Evolutionary conservation across 2,888 invertebrate species (phyloP).

Genomic region (Papilio elwesi): DNA sequence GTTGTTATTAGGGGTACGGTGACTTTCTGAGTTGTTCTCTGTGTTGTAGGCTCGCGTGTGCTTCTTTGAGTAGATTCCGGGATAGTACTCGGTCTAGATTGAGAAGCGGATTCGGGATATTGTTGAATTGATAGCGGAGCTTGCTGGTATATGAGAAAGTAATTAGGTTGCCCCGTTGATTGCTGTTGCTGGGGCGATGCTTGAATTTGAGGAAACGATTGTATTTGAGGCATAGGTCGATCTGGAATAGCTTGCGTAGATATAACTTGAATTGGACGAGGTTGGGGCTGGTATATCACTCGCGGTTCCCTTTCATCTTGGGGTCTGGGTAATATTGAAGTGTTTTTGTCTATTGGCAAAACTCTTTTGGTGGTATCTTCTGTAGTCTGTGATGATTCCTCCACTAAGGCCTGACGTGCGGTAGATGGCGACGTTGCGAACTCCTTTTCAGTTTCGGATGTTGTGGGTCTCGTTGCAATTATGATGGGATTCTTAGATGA

Average conservation of each 20-base stretch:
- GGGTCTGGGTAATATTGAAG: background rate
- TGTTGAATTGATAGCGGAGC: slow-evolving; percentile 38
- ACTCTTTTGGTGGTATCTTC: slow-evolving; percentile 30
- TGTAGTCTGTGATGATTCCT: slow-evolving; percentile 36
- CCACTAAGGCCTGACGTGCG: background rate
- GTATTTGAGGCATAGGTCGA: slow-evolving; percentile 21
- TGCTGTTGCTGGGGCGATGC: slow-evolving; percentile 38
- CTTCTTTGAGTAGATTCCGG: slow-evolving; percentile 21
- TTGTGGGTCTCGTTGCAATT: slow-evolving; percentile 43
- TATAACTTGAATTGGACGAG: slow-evolving; percentile 35
- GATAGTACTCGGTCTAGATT: slow-evolving; percentile 23
- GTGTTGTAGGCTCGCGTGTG: slow-evolving; percentile 23
- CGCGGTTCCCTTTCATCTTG: slow-evolving; percentile 22
- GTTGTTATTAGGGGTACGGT: slow-evolving; percentile 25
- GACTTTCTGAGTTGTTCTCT: slow-evolving; percentile 35
- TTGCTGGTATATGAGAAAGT: slow-evolving; percentile 45
- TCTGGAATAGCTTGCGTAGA: slow-evolving; percentile 19
- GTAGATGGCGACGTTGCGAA: slow-evolving; percentile 38
- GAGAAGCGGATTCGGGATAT: slow-evolving; percentile 24
- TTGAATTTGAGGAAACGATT: slow-evolving; percentile 21
- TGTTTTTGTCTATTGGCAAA: slow-evolving; percentile 10
- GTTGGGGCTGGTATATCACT: slow-evolving; percentile 23
- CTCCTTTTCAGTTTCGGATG: slow-evolving; percentile 23
- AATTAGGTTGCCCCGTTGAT: slow-evolving; percentile 44
- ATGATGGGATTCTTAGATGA: slow-evolving; percentile 64